These are phyloP conservation scores for Leptoteleia sp. DNA, from an alignment of 1,140 invertebrate genomes.

Conservation along the genomic window DNA sequence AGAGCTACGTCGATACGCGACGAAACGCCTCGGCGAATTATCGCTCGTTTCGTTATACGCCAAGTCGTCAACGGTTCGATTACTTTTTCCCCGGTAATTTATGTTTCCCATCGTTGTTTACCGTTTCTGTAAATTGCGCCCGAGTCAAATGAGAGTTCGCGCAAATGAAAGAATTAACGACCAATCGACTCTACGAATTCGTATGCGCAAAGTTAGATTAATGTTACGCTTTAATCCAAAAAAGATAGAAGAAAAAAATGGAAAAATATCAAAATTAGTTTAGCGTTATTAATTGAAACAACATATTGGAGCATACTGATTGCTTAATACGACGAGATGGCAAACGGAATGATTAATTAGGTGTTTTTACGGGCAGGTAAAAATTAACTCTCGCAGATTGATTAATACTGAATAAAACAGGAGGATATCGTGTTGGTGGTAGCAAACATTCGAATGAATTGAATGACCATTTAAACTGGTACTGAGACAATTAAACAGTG, in stretches of 20 bases:
- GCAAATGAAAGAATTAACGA: not conserved
- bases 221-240: constrained; percentile 27
- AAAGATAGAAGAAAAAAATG: too few relatives aligned
- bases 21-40: constrained; percentile 52
- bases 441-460: too few relatives aligned
- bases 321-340: constrained; percentile 29
- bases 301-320: constrained; percentile 38
- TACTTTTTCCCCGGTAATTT: constrained; percentile 30
- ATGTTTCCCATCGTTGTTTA: constrained; percentile 20
- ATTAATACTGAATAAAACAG: constrained; percentile 24
- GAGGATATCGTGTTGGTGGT: too few relatives aligned
- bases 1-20: constrained; percentile 48
- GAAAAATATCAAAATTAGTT: constrained; percentile 9
- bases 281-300: constrained; percentile 28
- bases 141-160: too few relatives aligned
- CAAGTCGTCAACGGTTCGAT: constrained; percentile 4
- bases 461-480: too few relatives aligned
- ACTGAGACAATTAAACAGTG: too few relatives aligned
- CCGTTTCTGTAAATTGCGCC: not conserved
- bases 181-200: constrained; percentile 1
- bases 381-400: constrained; percentile 7
- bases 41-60: constrained; percentile 18
- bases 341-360: constrained; percentile 35
- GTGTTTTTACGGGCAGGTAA: constrained; percentile 22
- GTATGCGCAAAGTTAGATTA: constrained; percentile 8